A percentile compares a stretch with the other conserved stretches of the same genome.
phyloP scores from a whole-genome alignment of 2,888 invertebrate genomes.

The Argyra leucocephala region DNA sequence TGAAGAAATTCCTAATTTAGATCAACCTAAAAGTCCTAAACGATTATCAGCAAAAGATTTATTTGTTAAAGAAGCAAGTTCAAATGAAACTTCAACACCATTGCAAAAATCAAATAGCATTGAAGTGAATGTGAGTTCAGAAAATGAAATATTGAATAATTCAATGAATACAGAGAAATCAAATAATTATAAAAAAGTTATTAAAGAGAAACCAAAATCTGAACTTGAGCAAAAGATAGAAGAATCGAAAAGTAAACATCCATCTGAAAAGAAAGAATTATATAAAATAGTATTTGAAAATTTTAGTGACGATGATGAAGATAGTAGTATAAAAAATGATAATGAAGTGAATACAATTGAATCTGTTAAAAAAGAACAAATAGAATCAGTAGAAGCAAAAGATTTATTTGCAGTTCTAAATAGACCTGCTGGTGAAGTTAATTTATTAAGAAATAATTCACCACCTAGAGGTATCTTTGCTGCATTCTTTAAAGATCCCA shows the following conservation, averaged over 20 bases:
- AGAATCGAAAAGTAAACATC: conserved; percentile 36
- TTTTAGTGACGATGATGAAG: conserved; percentile 60
- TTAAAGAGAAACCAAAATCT: conserved; percentile 26
- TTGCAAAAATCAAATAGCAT: neutral
- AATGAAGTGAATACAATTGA: conserved; percentile 33
- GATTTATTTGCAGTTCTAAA: conserved; percentile 28
- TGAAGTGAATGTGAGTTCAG: neutral
- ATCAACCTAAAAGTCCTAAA: neutral
- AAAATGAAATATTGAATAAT: neutral
- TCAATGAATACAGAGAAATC: neutral
- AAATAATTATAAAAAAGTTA: conserved; percentile 10
- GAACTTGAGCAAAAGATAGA: conserved; percentile 36
- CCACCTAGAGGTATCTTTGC: conserved; percentile 62
- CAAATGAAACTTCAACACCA: neutral
- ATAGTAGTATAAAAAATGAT: conserved; percentile 25
- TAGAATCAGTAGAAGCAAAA: conserved; percentile 20
- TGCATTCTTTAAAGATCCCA: conserved; percentile 29
- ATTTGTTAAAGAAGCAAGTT: conserved; percentile 8
- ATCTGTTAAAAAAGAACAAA: conserved; percentile 28
- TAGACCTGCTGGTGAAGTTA: conserved; percentile 44
- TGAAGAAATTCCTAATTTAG: conserved; percentile 22
- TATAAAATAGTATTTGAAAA: conserved; percentile 84
- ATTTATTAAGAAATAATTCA: conserved; percentile 54
- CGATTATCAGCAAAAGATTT: conserved; percentile 19
- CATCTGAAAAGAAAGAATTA: conserved; percentile 60